Evolutionary conservation across 2,888 invertebrate species (phyloP).

Genomic region (Siphlonurus alternatus): DNA sequence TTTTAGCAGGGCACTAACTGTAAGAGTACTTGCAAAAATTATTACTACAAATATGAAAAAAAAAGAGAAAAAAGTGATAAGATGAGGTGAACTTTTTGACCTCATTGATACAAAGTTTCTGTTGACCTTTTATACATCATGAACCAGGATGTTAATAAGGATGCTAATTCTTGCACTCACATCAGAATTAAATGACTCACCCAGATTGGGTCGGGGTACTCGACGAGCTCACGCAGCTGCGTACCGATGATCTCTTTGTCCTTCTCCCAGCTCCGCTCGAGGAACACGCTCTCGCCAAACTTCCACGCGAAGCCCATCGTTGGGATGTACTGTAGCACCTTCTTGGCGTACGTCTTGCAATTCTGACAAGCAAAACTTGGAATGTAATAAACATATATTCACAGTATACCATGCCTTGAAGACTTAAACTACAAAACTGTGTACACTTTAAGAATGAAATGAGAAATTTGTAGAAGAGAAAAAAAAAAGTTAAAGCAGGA

Average conservation of each 20-base stretch:
- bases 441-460: no score
- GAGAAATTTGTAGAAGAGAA: no score
- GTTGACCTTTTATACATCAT: neutral
- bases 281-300: slow-evolving; percentile 85
- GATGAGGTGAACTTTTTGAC: no score
- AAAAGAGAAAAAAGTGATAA: no score
- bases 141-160: no score
- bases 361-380: slow-evolving; percentile 43
- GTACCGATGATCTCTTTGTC: slow-evolving; percentile 66
- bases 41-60: no score
- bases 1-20: no score
- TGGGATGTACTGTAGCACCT: slow-evolving; percentile 77
- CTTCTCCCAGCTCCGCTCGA: slow-evolving; percentile 80
- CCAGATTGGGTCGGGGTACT: slow-evolving; percentile 85
- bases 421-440: neutral
- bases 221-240: slow-evolving; percentile 64
- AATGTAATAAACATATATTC: neutral
- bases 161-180: no score
- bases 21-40: no score
- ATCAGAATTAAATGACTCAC: slow-evolving; percentile 36
- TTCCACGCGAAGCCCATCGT: slow-evolving; percentile 95
- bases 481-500: no score
- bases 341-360: slow-evolving; percentile 90
- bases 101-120: no score
- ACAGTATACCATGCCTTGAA: neutral